Base-by-base conservation (phyloP, 2,888 invertebrate species). In the Acleris literana region DNA sequence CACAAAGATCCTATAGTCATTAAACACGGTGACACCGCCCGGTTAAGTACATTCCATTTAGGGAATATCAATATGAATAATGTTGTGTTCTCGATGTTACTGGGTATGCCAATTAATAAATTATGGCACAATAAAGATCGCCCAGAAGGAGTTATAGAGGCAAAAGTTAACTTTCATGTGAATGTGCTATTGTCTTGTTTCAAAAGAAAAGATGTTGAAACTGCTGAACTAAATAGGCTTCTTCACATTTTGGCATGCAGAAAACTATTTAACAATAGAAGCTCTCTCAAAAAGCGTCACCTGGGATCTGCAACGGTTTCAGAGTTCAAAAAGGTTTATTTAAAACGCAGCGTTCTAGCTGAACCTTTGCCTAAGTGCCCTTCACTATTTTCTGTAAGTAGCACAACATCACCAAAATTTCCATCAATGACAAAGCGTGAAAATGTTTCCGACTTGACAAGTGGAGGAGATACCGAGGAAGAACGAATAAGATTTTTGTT, bases 121-220 rank as follows among this genome's bases (percentile, higher is more conserved):
- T 72, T 92, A 52, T 92, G 90, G 90, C 29, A 70, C 58, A 74
- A 74, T 69, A 80, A 79, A 72, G 71, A 69, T 13, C 74, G 71
- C 62, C 80, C 78, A 4, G 61, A 72, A 22, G 86, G 74, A 16
- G 85, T 88, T 70, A 67, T 78, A 5, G 84, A 87, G 77, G 86
- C 87, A 1, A 91, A 88, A 81, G 72, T 87, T 20, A 89, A 87
- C 75, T 90, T 87, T 70, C 92, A 92, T 71, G 74, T 90, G 0
- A 91, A 90, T 74, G 77, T 87, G 16, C 74, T 92, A 33, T 70
- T 89, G 56, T 86, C 89, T 9, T 90, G 90, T 75, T 90, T 92
- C 73, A 82, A 90, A 7, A 81, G 88, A 77, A 72, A 79, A 39
- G 88, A 91, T 48, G 75, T 92, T 25, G 90, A 90, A 79, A 86